Evolutionary conservation across 2,113 vertebrate species (phyloP), one percentile per base, ranked within the genome.

Genomic region (Stercorarius parasiticus): DNA sequence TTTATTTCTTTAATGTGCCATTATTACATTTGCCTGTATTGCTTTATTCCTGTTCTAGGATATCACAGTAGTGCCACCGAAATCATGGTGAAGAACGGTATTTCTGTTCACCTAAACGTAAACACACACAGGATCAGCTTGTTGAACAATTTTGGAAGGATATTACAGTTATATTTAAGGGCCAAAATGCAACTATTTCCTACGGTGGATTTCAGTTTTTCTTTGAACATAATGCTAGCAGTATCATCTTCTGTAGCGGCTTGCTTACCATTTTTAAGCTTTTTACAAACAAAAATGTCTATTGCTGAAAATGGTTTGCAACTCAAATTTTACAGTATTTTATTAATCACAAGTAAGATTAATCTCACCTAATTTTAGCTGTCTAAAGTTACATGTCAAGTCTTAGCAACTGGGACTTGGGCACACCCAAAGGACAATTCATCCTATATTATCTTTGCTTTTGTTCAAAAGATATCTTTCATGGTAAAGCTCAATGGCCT

Each of bases 401-500:
- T 38, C 81, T 90, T 84, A 72, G 58, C 87, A 94, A 88, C 70
- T 53, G 82, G 70, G 90, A 85, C 84, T 70, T 5, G 45, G 86
- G 93, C 74, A 91, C 21, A 40, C 83, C 87, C 92, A 82, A 96
- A 93, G 74, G 91, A 78, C 74, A 95, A 91, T 94, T 90, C 70
- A 93, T 82, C 82, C 74, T 65, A 23, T 88, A 82, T 85, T 79
- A 96, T 87, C 95, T 89, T 85, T 87, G 77, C 89, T 79, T 96
- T 96, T 94, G 93, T 94, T 95, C 84, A 55, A 71, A 82, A 91
- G 79, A 91, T 80, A 91, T 89, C 91, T 95, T 95, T 73, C 87
- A 82, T 93, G 94, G 86, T 86, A 70, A 78, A 94, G 81, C 91
- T 96, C 91, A 93, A 96, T 76, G 89, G 93, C 84, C 91, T 93